Conservation (phyloP, 2,888 invertebrate genomes). For the Amblyjoppa fuscipennis region DNA sequence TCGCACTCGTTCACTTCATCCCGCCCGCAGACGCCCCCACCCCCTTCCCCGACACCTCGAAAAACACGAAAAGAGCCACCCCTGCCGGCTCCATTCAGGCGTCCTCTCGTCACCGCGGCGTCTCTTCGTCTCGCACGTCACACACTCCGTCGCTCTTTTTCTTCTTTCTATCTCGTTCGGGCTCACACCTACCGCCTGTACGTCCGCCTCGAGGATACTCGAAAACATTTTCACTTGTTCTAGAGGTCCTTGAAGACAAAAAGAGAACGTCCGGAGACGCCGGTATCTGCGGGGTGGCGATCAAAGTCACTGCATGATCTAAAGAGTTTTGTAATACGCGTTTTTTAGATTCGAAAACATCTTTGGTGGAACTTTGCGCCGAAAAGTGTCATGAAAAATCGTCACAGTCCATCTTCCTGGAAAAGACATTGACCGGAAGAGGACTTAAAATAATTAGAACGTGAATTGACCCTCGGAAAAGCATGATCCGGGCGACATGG, state of each 20-base stretch:
- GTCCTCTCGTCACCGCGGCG: slow-evolving; percentile 37
- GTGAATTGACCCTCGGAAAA: no score
- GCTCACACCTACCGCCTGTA: slow-evolving; percentile 24
- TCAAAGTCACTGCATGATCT: background rate
- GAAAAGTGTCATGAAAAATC: no score
- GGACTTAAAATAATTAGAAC: no score
- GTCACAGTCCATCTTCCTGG: no score
- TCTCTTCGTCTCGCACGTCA: slow-evolving; percentile 24
- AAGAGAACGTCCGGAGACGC: background rate
- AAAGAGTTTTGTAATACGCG: background rate
- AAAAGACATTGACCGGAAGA: no score
- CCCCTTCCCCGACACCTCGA: slow-evolving; percentile 41
- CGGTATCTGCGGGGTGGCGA: background rate
- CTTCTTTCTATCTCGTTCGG: slow-evolving; percentile 27
- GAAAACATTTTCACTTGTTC: slow-evolving; percentile 42
- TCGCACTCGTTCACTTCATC: slow-evolving; percentile 51
- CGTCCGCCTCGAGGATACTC: slow-evolving; percentile 25
- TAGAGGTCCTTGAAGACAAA: slow-evolving; percentile 5
- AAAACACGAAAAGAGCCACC: slow-evolving; percentile 27
- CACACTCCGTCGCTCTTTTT: background rate
- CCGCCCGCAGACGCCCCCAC: slow-evolving; percentile 30
- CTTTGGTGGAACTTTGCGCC: no score
- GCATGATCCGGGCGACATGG: no score
- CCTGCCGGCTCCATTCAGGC: slow-evolving; percentile 19
- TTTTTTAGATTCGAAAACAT: no score